Base-by-base conservation (phyloP, 2,888 invertebrate species). In the Gymnoscelis rufifasciata region DNA sequence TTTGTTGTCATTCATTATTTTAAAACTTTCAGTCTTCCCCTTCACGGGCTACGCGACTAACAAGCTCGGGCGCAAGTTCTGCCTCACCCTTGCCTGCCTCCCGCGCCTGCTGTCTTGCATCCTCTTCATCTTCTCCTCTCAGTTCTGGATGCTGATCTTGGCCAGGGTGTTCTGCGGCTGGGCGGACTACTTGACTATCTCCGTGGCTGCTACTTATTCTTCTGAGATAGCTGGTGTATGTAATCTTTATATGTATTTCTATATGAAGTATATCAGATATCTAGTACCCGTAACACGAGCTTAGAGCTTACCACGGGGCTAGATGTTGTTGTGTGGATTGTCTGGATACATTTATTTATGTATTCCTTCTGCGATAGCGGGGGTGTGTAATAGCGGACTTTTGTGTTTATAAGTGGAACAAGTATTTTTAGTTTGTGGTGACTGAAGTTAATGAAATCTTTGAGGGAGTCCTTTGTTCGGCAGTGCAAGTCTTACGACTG, bases 171-270 rank as follows among this genome's bases (percentile, higher is more conserved):
- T 51, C 7, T 27, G 30, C 15, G 44, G 47, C 1, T 5, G 42
- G 1, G 10, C 47, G 3, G 51, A 51, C 12, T 30, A 27, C 8
- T 31, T 51, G 0, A 11, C 13, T 0, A 33, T 51, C 2, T 31
- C 51, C 3, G 38, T 45, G 5, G 11, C 7, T 15, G 30, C 38
- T 12, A 39, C 38, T 7, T 51, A 51, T 14, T 33, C 38, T 3
- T 42, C 51, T 13, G 51, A 51, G 31, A 36, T 47, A 2, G 51
- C 51, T 28, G 26, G 40, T 10, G 48, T 44, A 37, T 30, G 42
- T 42, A 12, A 8, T 12, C 12, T 30, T 7, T 12, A 3, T 13
- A 7, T 30, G 28, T 4, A 3, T 4, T 4, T 23, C 23, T 3
- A 23, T 23, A 6, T 23, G 23, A n/a, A n/a, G n/a, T n/a, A n/a